Evolutionary conservation across 1,140 invertebrate species (phyloP), one percentile per base, ranked within the genome.

Genomic region (Fopius arisanus): DNA sequence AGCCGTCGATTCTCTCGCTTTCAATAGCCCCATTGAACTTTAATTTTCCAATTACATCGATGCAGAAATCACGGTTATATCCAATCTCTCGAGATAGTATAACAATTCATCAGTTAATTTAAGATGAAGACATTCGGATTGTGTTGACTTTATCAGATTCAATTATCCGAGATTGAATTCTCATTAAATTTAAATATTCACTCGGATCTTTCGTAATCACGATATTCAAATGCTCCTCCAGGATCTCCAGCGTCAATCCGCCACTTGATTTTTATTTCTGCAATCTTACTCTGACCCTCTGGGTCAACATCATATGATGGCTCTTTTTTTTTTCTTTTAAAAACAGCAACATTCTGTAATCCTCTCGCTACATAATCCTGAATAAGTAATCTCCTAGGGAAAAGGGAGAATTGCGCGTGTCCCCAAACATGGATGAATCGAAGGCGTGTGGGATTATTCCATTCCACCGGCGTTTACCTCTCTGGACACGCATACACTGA

Each of bases 341-440:
- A 37, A 37, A 21, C 19, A 51, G 1, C 1, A 6, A 51, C 43
- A 19, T 63, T 65, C 40, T 33, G 19, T 66, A 63, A 67, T 70
- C 62, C 62, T 51, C 43, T 1, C 43, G 43, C 43, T 51, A 51
- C 37, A 67, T 72, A 73, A 73, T 73, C 43, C 43, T 73, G 65
- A 73, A 67, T 73, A 73, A 72, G 70, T 66, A 66, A 73, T 73
- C 48, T 48, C 16, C 26, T 28, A 63, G 23, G 28, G 29, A 37
- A 66, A 33, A 66, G 19, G 63, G 33, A 31, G 63, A 66, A 29
- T 19, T 63, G 29, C 14, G 63, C 63, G 41, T 72, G 5, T 37
- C 16, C 37, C 74, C 74, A 75, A 75, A 75, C 51, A 75, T 72
- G 74, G 74, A 66, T 71, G 68, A 75, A 70, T 71, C 65, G 69